Evolutionary conservation across 2,113 vertebrate species (phyloP).

Genomic region (Castor canadensis): DNA sequence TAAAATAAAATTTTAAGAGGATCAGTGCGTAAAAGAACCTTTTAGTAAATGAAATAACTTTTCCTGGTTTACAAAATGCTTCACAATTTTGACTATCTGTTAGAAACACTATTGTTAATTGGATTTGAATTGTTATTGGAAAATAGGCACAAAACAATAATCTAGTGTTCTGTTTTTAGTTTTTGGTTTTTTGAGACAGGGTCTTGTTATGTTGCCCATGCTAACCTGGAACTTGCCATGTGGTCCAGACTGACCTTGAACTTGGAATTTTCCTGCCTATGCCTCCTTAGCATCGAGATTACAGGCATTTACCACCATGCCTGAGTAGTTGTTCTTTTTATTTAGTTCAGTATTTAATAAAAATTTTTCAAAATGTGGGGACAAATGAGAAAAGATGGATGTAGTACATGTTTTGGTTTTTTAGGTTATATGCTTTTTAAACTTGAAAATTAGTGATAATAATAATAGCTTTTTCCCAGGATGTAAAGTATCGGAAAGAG

Average conservation of each 20-base stretch:
- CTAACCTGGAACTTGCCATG: too few species aligned
- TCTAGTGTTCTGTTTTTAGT: too few species aligned
- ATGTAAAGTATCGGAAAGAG: not conserved
- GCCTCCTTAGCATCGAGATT: too few species aligned
- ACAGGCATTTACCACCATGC: too few species aligned
- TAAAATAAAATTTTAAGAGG: too few species aligned
- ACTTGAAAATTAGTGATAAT: not conserved
- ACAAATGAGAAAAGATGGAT: not conserved
- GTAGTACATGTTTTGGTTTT: not conserved
- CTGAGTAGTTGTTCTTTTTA: not conserved
- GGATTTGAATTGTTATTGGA: not conserved
- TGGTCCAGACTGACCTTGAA: too few species aligned
- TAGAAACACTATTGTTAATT: not conserved
- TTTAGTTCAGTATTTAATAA: not conserved
- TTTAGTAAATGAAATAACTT: not conserved
- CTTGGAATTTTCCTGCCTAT: not conserved
- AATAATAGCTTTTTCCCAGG: not conserved
- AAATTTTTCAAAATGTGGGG: not conserved
- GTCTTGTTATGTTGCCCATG: too few species aligned
- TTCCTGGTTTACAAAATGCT: not conserved
- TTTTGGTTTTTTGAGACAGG: too few species aligned
- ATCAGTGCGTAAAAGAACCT: too few species aligned
- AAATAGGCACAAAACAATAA: not conserved
- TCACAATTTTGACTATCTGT: not conserved
- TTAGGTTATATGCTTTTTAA: not conserved